phyloP scores from a whole-genome alignment of 2,113 vertebrate genomes.

The Catharus bicknelli region DNA sequence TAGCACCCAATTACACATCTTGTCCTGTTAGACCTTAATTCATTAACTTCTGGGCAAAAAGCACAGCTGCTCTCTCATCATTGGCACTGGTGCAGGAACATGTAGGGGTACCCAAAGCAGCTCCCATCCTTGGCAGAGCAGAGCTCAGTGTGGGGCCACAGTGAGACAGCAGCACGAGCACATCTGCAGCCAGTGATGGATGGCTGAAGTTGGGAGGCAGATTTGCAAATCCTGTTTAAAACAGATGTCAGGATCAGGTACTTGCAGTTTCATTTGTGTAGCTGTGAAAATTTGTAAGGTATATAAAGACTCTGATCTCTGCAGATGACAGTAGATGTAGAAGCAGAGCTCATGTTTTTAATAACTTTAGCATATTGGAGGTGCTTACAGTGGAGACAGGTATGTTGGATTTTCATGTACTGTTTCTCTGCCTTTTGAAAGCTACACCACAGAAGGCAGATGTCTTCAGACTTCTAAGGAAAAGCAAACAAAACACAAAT shows the following conservation, averaged over 20 bases:
- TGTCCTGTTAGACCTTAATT: background rate
- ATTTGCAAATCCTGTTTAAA: background rate
- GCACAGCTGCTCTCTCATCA: background rate
- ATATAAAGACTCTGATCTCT: background rate
- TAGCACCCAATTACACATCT: background rate
- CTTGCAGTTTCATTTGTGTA: background rate
- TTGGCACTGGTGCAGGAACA: background rate
- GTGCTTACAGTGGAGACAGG: background rate
- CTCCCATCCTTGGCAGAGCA: background rate
- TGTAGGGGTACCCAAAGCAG: background rate
- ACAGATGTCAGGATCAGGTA: background rate
- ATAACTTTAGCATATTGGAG: background rate
- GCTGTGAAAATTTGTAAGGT: background rate
- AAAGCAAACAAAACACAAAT: slow-evolving; percentile 3
- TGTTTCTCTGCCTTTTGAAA: background rate
- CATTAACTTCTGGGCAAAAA: background rate
- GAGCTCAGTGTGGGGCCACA: background rate
- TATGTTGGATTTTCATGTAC: background rate
- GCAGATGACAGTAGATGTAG: background rate
- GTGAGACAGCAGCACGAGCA: background rate
- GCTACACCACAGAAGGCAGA: background rate
- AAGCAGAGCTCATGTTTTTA: background rate
- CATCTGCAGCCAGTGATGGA: background rate
- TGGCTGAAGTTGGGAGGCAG: background rate
- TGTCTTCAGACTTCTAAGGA: background rate